Evolutionary conservation across 1,140 invertebrate genomes (phyloP).

Genomic region (Microplitis demolitor): DNA sequence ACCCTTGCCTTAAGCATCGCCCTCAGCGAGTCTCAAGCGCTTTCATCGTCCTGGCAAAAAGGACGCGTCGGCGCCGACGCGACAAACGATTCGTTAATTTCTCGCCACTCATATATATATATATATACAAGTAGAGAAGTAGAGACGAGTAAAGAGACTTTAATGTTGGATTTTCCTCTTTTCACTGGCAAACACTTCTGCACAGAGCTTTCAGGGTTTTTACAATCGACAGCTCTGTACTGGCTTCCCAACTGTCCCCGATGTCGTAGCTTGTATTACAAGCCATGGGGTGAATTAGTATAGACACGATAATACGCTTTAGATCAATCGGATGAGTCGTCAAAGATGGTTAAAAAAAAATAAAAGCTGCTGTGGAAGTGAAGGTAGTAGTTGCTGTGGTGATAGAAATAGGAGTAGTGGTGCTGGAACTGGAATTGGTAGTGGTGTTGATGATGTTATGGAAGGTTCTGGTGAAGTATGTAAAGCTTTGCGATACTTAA

Average conservation of each 20-base stretch:
- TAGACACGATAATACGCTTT: not conserved
- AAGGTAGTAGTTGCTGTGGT: not conserved
- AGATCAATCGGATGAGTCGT: not conserved
- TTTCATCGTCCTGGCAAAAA: slow-evolving; percentile 16
- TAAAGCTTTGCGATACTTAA: not conserved
- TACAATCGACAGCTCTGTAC: not conserved
- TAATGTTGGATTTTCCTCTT: not conserved
- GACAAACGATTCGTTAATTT: slow-evolving; percentile 14
- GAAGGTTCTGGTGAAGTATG: not conserved
- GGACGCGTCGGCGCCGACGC: slow-evolving; percentile 1
- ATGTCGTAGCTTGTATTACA: not conserved
- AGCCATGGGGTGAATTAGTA: not conserved
- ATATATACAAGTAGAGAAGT: no score
- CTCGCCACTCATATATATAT: not conserved
- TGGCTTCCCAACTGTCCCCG: not conserved
- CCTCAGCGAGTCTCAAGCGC: slow-evolving; percentile 1
- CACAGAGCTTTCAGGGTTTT: slow-evolving; percentile 2
- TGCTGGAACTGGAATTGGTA: no score
- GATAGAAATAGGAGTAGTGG: not conserved
- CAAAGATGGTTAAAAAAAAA: not conserved
- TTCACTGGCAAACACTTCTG: slow-evolving; percentile 1
- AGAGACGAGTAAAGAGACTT: not conserved
- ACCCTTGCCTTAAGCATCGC: slow-evolving; percentile 11
- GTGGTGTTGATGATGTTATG: no score
- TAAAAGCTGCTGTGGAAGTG: not conserved